Base-by-base conservation (phyloP, 1,140 invertebrate genomes). In the Drosophila bocqueti region DNA sequence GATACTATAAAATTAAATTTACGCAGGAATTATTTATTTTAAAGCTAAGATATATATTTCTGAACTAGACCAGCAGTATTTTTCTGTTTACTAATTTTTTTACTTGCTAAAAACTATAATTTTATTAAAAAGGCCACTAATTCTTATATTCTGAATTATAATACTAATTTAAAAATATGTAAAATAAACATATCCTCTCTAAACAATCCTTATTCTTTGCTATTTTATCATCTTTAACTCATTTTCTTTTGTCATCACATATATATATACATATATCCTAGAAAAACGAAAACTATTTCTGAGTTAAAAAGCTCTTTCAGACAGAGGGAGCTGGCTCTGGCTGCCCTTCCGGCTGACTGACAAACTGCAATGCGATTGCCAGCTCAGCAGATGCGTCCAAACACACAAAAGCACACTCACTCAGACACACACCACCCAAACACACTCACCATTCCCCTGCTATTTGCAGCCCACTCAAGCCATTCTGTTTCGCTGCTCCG, bases 291-390 rank as follows among this genome's bases (percentile, higher is more conserved):
- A 64, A 58, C 65, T 60, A 72, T 76, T 76, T 79, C 54, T 38
- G 66, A 75, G 58, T 43, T 68, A 60, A 64, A 76, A 82, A 77
- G 59, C 55, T 36, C 34, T 68, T 57, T 49, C 57, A 52, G 75
- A 73, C 61, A 45, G 61, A 26, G 4, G 1, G 10, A 31, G n/a
- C 9, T 5, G 46, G 4, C 3, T 36, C 29, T 31, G 43, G 26
- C 49, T 62, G 55, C 72, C 61, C 63, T 75, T 50, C 38, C 63
- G 54, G 38, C 54, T 71, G 76, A 78, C 66, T 79, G 76, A 79
- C 76, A 79, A 85, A 78, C 73, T 81, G 76, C 71, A 83, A 75
- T 50, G 61, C 75, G 75, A 83, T 83, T 83, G 76, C 60, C 81
- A 87, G 77, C 65, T 80, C 63, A 84, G 62, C 77, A 79, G 66